Evolutionary conservation across 1,140 invertebrate species (phyloP), one percentile per base, ranked within the genome.

Genomic region (Caenorhabditis latens): DNA sequence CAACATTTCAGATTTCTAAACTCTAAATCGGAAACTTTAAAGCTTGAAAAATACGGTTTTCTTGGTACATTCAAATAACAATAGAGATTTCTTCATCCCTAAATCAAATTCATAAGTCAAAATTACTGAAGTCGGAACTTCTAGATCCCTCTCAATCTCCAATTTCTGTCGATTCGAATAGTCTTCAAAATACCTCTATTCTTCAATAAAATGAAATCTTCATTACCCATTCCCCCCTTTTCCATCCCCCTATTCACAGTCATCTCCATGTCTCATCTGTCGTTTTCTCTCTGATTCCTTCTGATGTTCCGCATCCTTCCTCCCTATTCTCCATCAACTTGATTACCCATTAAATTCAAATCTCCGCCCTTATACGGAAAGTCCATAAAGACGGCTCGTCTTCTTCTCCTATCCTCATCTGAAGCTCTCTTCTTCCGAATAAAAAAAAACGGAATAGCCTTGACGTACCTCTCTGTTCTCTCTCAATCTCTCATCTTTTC

Each of bases 311-410:
- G 21, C 42, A 1, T 50, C 21, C 4, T 24, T 58, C 40, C 5
- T 42, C 46, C 19, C 5, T 8, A n/a, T n/a, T 55, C 46, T 14
- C 55, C 21, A 7, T 61, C 58, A 61, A 58, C 83, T 63, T 63
- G 55, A 84, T 84, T 84, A 84, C 83, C 53, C 53, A 84, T 84
- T 61, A 58, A 58, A 84, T 61, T 58, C 83, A 24, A 84, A 43
- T 84, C 53, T 84, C 58, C 19, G 32, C 43, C 53, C 19, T 21
- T 16, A 9, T 40, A 40, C 53, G 32, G 53, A 58, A 50, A 79
- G 71, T 79, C 71, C 71, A 42, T 79, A 79, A 71, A 71, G 43
- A 79, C 19, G 71, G 40, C 21, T 55, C 48, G 13, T 32, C 32
- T 32, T 32, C 32, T 32, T 32, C 32, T n/a, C n/a, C n/a, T 3